Conservation (phyloP, 2,888 invertebrate genomes). For the Schrankia costaestrigalis region DNA sequence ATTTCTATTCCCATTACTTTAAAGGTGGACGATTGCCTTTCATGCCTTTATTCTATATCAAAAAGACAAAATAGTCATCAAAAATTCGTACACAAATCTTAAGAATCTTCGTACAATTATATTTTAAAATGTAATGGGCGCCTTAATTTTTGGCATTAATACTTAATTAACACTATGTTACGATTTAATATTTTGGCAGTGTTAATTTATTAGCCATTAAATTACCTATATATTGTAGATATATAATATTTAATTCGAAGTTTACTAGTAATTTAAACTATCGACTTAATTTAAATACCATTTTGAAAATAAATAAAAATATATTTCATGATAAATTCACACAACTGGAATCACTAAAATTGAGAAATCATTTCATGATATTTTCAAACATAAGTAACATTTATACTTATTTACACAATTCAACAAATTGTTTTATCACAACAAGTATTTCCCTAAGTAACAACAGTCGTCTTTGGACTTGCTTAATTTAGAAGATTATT, state of each 20-base stretch:
- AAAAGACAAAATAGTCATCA: slow-evolving; percentile 71
- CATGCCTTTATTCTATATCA: slow-evolving; percentile 42
- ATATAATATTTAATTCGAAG: background rate
- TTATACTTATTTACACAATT: slow-evolving; percentile 57
- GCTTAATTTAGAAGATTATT: slow-evolving; percentile 43
- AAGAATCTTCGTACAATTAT: slow-evolving; percentile 47
- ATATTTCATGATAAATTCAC: slow-evolving; percentile 27
- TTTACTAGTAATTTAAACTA: slow-evolving; percentile 20
- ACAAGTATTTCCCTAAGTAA: slow-evolving; percentile 66
- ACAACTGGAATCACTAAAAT: slow-evolving; percentile 27
- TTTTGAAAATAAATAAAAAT: slow-evolving; percentile 19
- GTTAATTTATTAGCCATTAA: slow-evolving; percentile 59
- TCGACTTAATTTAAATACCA: slow-evolving; percentile 17
- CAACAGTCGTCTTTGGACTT: slow-evolving; percentile 72
- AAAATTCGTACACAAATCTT: slow-evolving; percentile 72
- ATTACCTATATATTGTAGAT: slow-evolving; percentile 28
- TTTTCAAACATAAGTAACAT: slow-evolving; percentile 48
- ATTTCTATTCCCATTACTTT: slow-evolving; percentile 31
- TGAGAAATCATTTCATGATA: slow-evolving; percentile 52
- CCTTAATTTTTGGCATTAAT: slow-evolving; percentile 50
- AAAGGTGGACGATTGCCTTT: slow-evolving; percentile 57
- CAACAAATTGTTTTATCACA: slow-evolving; percentile 73
- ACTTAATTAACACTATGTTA: slow-evolving; percentile 47
- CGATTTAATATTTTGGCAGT: slow-evolving; percentile 72
- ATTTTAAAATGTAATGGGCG: slow-evolving; percentile 45